phyloP scores from a whole-genome alignment of 2,888 invertebrate genomes.

The Onchidella celtica region DNA sequence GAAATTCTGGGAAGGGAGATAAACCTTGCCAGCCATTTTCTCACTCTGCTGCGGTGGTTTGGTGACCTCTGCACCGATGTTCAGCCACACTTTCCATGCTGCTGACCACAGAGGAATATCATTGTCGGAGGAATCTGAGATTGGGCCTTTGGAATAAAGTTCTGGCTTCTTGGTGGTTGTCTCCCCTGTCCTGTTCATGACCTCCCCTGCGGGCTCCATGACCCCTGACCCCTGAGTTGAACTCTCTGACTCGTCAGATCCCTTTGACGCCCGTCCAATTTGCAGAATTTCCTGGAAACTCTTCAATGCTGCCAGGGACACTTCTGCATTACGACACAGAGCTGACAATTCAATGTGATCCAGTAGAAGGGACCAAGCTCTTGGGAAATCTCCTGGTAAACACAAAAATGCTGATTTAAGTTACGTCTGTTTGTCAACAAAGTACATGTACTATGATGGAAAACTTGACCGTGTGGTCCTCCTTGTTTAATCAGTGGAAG shows the following conservation, averaged over 20 bases:
- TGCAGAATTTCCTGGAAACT: conserved; percentile 96
- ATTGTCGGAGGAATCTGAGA: conserved; percentile 59
- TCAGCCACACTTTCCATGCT: conserved; percentile 85
- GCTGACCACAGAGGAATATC: conserved; percentile 77
- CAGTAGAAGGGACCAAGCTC: conserved; percentile 95
- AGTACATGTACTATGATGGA: too few relatives aligned
- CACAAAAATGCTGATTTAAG: background rate
- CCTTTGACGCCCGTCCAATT: conserved; percentile 58
- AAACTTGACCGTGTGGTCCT: too few relatives aligned
- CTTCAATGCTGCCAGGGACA: conserved; percentile 95
- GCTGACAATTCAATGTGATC: conserved; percentile 90
- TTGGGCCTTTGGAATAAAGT: conserved; percentile 47
- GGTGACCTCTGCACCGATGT: conserved; percentile 90
- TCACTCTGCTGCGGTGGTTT: conserved; percentile 80
- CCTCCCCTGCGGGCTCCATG: conserved; percentile 65
- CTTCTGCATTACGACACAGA: conserved; percentile 94
- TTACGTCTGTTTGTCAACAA: too few relatives aligned
- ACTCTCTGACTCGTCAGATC: conserved; percentile 42
- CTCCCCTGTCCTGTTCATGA: conserved; percentile 68
- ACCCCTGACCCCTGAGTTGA: conserved; percentile 32
- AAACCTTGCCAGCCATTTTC: conserved; percentile 80
- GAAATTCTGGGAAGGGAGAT: conserved; percentile 95
- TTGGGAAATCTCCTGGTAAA: conserved; percentile 89
- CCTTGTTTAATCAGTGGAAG: too few relatives aligned
- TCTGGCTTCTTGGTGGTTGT: conserved; percentile 25